Evolutionary conservation across 1,140 invertebrate genomes (phyloP), one percentile per base, ranked within the genome.

Genomic region (Propsilocerus akamusi): DNA sequence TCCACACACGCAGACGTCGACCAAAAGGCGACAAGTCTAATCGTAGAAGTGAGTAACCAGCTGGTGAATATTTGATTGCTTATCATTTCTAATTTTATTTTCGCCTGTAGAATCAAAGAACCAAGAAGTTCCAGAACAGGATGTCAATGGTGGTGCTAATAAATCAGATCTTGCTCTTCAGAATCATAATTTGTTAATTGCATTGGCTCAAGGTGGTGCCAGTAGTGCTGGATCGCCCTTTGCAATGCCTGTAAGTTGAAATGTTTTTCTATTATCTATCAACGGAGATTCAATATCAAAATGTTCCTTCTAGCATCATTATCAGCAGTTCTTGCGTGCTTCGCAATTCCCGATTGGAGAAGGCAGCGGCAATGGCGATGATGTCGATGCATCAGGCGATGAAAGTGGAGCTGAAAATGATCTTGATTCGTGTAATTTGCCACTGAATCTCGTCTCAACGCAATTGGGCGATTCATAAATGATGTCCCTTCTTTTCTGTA

Each of bases 1-100:
- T 97, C 62, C 93, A 97, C 68, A 97, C 92, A 14, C 71, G 94
- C 53, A 86, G 94, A 68, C 76, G 94, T 56, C 81, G 93, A 60
- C 89, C 89, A 4, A 81, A 86, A 57, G 75, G 77, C 56, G 73
- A 72, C 56, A 65, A 61, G 49, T 71, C 71, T 25, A 68, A 69
- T 48, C 59, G 69, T 26, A 60, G 70, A 57, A 67, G 62, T 59
- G 50, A 55, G 50, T 54, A 12, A 17, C 46, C 12, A 24, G 46
- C 12, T 41, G 14, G n/a, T 6, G 2, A 37, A n/a, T 7, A n/a
- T 17, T 6, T 37, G 32, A 7, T 5, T n/a, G 7, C 22, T 3
- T 47, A 23, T 20, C 8, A 46, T 46, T 10, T 46, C 22, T 23
- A 49, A 30, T 37, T 7, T 22, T 25, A 26, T 24, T 14, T 26